Conservation (phyloP, 2,797 vertebrate genomes). For the Malacoctenus gilli region DNA sequence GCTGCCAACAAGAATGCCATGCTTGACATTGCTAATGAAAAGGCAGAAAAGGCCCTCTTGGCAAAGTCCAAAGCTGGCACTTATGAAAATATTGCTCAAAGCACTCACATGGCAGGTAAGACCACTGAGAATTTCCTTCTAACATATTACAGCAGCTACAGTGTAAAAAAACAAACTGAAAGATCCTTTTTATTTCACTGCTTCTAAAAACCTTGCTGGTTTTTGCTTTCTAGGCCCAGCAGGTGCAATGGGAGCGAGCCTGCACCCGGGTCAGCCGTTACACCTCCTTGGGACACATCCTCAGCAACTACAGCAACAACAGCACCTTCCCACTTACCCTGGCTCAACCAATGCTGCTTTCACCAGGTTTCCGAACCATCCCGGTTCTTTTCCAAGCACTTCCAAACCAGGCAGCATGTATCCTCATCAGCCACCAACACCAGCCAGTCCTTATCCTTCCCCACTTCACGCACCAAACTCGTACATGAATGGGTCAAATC, state of each 20-base stretch:
- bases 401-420: conserved; percentile 83
- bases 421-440: conserved; percentile 80
- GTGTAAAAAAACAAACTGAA: conserved; percentile 7
- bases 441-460: conserved; percentile 83
- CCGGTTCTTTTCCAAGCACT: conserved; percentile 84
- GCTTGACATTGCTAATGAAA: conserved; percentile 82
- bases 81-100: conserved; percentile 76
- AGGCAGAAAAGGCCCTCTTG: conserved; percentile 86
- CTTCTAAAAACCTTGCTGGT: background rate
- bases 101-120: conserved; percentile 73
- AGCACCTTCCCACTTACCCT: conserved; percentile 81
- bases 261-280: conserved; percentile 72
- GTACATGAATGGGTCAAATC: conserved; percentile 89
- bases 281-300: conserved; percentile 70
- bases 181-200: background rate
- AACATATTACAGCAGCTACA: background rate
- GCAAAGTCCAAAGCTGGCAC: conserved; percentile 85
- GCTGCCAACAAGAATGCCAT: conserved; percentile 88
- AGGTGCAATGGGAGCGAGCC: conserved; percentile 63
- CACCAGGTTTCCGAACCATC: conserved; percentile 82
- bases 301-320: conserved; percentile 74
- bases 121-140: conserved; percentile 20
- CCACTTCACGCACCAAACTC: conserved; percentile 83
- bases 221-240: conserved; percentile 59
- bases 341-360: conserved; percentile 83